Conservation (phyloP, 2,113 vertebrate genomes). For the Climacteris rufus region DNA sequence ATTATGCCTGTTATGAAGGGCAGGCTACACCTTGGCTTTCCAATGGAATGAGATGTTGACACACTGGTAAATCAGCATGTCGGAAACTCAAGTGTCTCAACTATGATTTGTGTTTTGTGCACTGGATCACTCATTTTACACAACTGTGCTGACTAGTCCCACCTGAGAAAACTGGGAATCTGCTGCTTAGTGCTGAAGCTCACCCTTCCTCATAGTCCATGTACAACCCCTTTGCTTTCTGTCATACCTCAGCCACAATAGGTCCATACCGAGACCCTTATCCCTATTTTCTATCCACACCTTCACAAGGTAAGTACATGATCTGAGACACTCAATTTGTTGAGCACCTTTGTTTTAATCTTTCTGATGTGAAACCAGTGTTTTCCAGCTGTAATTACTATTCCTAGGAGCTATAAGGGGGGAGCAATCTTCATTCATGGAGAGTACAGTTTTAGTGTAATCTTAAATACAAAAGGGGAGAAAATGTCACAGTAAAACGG, state of each 20-base stretch:
- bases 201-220: accelerated
- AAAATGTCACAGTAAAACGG: neutral
- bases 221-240: neutral
- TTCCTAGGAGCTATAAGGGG: neutral
- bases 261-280: accelerated
- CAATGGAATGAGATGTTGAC: neutral
- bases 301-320: neutral
- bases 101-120: neutral
- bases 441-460: neutral
- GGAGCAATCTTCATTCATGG: accelerated
- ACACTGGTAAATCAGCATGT: neutral
- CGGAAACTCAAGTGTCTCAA: neutral
- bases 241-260: neutral
- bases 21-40: neutral
- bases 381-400: neutral
- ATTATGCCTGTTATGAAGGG: neutral
- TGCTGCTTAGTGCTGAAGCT: neutral
- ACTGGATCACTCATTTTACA: neutral
- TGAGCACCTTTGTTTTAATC: neutral
- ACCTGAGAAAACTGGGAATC: neutral
- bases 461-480: neutral
- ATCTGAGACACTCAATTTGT: neutral
- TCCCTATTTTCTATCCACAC: neutral
- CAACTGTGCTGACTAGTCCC: neutral
- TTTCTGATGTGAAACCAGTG: neutral